Evolutionary conservation across 2,797 vertebrate species (phyloP), one percentile per base, ranked within the genome.

Genomic region (Coregonus suidteri): DNA sequence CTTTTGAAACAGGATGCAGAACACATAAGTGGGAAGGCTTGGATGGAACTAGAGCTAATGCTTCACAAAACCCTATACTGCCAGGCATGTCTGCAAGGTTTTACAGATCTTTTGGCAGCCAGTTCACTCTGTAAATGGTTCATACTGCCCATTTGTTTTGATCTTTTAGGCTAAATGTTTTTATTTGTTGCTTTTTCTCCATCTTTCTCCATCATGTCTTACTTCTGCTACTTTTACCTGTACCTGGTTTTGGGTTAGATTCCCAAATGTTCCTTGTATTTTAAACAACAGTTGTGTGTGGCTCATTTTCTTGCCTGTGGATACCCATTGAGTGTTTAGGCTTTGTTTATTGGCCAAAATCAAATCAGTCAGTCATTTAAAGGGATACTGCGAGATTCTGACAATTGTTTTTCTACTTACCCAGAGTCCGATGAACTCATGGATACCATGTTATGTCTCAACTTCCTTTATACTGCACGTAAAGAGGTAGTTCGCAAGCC

Each of bases 111-210:
- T 84, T 77, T 78, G 66, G 75, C 80, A 14, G 77, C 77, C 77
- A 78, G 77, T 76, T 68, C 77, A 79, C 74, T 76, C 68, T 82
- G 81, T 82, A 75, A 82, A 47, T 65, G 35, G 77, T 71, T 74
- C 9, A 86, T 78, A 82, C 84, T 89, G 87, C 86, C 86, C 18
- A 30, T 25, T 25, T 83, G 78, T 80, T 25, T 82, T 79, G 79
- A 30, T 59, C 56, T 83, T 79, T 82, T 76, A n/a, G 52, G 56
- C 62, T 74, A 16, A 76, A 52, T 41, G 3, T 1, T 78, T 77
- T 70, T 75, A 41, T 75, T 70, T 18, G 34, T 73, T 78, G 47
- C 11, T 31, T 67, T 74, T 64, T 52, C 37, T 64, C 62, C 16
- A 41, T 77, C 85, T 82, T 79, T 83, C 81, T 71, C 83, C 73